Evolutionary conservation across 2,113 vertebrate species (phyloP).

Genomic region (Thryonomys swinderianus): DNA sequence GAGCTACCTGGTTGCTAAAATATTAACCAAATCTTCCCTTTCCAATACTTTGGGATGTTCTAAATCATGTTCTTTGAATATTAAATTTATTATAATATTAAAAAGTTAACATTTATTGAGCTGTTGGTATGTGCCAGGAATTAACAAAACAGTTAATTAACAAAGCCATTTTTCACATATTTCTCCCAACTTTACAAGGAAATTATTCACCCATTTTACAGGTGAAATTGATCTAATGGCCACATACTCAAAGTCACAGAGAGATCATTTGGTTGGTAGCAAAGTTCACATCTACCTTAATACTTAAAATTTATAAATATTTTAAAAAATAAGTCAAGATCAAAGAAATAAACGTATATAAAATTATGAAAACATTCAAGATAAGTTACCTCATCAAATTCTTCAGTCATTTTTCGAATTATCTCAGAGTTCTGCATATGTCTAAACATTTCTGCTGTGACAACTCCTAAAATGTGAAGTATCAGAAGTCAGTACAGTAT

Average conservation of each 20-base stretch:
- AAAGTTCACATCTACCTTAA: constrained; percentile 15
- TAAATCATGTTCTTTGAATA: constrained; percentile 30
- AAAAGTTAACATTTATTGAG: constrained; percentile 8
- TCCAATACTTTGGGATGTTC: not conserved
- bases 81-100: not conserved
- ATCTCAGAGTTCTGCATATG: constrained; percentile 99
- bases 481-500: constrained; percentile 71
- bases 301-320: constrained; percentile 43
- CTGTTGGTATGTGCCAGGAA: not conserved
- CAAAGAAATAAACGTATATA: not conserved
- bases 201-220: constrained; percentile 30
- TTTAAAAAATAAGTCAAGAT: not conserved
- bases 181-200: not conserved
- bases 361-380: constrained; percentile 60
- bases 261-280: not conserved
- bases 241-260: constrained; percentile 16
- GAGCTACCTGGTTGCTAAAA: not conserved
- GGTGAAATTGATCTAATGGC: not conserved
- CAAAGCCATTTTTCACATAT: constrained; percentile 42
- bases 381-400: constrained; percentile 97
- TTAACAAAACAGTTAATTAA: constrained; percentile 54
- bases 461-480: constrained; percentile 91
- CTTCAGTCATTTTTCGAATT: constrained; percentile 99
- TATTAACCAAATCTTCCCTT: constrained; percentile 13
- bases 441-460: constrained; percentile 98